Conservation (phyloP, 35 echinoderm and acorn worm genomes). For the Amphiura filiformis region DNA sequence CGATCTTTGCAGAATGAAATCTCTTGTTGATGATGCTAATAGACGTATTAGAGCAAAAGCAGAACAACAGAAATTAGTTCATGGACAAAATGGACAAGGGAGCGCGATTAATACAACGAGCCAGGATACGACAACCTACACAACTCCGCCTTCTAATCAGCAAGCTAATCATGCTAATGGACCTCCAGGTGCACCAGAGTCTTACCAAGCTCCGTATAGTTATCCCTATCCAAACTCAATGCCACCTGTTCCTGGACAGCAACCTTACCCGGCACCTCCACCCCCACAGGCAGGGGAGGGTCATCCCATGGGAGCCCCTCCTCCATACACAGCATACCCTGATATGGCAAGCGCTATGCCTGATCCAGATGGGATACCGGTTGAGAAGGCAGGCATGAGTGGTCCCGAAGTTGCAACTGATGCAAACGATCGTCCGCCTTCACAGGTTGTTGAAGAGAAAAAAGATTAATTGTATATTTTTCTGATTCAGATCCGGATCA, state of each 20-base stretch:
- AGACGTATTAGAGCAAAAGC: neutral
- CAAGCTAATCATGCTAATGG: neutral
- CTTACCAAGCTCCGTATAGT: neutral
- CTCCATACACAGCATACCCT: neutral
- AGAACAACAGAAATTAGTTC: neutral
- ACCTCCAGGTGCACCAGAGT: neutral
- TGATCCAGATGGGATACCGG: neutral
- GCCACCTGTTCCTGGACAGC: neutral
- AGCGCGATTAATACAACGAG: neutral
- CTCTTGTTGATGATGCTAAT: conserved; percentile 52
- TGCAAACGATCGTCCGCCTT: too few species aligned
- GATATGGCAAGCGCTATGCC: neutral
- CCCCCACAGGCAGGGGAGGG: neutral
- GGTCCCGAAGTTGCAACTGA: too few species aligned
- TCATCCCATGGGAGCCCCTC: neutral
- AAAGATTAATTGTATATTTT: too few species aligned
- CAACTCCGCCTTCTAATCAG: neutral
- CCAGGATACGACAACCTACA: neutral
- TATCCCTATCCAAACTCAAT: neutral
- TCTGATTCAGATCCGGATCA: too few species aligned
- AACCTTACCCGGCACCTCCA: neutral
- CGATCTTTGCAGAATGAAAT: conserved; percentile 52
- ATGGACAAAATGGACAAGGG: neutral
- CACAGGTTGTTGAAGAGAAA: too few species aligned
- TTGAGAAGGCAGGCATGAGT: neutral